phyloP scores from a whole-genome alignment of 2,888 invertebrate genomes.

The Sphecodes monilicornis region DNA sequence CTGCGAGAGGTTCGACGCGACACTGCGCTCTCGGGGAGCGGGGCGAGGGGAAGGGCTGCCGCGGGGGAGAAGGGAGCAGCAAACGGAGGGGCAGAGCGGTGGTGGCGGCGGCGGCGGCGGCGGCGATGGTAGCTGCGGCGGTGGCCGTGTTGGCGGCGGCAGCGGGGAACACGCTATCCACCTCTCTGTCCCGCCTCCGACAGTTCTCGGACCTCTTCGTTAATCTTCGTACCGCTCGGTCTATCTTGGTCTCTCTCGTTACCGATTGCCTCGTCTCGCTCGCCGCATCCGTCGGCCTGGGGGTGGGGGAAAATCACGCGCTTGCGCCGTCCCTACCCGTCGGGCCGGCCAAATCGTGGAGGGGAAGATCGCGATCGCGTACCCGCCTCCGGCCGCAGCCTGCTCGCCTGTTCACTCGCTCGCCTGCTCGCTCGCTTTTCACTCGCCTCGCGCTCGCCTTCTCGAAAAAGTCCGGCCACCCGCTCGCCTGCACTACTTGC shows the following conservation, averaged over 20 bases:
- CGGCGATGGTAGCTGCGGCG: slow-evolving; percentile 76
- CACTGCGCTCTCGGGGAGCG: slow-evolving; percentile 82
- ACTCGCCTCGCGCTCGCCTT: slow-evolving; percentile 30
- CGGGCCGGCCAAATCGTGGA: slow-evolving; percentile 43
- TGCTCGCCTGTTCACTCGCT: slow-evolving; percentile 86
- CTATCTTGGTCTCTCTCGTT: slow-evolving; percentile 2
- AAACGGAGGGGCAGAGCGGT: slow-evolving; percentile 84
- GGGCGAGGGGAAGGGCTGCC: slow-evolving; percentile 77
- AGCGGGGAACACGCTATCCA: neutral
- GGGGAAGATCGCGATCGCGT: slow-evolving; percentile 69
- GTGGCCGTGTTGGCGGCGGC: slow-evolving; percentile 64
- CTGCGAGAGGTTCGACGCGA: slow-evolving; percentile 84
- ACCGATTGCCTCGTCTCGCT: slow-evolving; percentile 15
- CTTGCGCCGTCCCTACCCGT: slow-evolving; percentile 66
- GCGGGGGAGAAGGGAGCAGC: slow-evolving; percentile 84
- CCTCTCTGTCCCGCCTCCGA: slow-evolving; percentile 12
- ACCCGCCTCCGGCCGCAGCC: slow-evolving; percentile 84
- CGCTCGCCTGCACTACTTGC: slow-evolving; percentile 69
- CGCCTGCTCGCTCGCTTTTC: slow-evolving; percentile 76
- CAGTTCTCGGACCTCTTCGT: neutral
- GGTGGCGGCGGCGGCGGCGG: slow-evolving; percentile 74
- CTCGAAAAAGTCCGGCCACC: slow-evolving; percentile 67
- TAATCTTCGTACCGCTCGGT: neutral
- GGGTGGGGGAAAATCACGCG: slow-evolving; percentile 59
- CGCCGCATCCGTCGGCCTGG: slow-evolving; percentile 44